phyloP scores from a whole-genome alignment of 2,113 vertebrate species.

The Vimba vimba region DNA sequence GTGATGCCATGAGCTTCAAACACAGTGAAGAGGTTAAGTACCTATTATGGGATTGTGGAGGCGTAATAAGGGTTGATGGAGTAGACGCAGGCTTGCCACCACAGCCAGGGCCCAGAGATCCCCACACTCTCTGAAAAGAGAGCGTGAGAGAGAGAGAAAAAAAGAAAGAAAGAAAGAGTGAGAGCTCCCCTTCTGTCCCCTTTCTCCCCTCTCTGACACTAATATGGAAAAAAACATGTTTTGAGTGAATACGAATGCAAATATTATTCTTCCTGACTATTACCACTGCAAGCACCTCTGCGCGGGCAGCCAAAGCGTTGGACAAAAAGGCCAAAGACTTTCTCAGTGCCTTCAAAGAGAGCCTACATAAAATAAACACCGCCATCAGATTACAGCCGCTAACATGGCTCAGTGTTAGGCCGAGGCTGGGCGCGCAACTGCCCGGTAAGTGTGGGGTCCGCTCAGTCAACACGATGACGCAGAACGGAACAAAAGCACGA shows the following conservation, averaged over 20 bases:
- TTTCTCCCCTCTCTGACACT: conserved; percentile 73
- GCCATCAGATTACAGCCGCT: conserved; percentile 82
- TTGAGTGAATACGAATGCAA: conserved; percentile 81
- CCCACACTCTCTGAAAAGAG: conserved; percentile 40
- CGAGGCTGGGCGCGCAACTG: conserved; percentile 67
- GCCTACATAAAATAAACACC: conserved; percentile 84
- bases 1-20: conserved; percentile 28
- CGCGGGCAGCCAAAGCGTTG: conserved; percentile 76
- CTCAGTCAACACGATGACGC: conserved; percentile 84
- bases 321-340: conserved; percentile 85
- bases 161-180: conserved; percentile 41
- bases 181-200: conserved; percentile 58
- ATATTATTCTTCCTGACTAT: conserved; percentile 85
- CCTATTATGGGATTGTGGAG: conserved; percentile 52
- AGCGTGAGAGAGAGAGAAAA: conserved; percentile 56
- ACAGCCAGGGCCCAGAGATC: conserved; percentile 41
- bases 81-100: conserved; percentile 32
- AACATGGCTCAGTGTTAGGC: conserved; percentile 75
- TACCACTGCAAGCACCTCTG: conserved; percentile 80
- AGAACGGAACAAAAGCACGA: conserved; percentile 84
- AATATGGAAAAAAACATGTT: conserved; percentile 83
- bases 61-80: conserved; percentile 55
- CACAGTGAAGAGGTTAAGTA: conserved; percentile 53
- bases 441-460: conserved; percentile 82
- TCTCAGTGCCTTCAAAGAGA: conserved; percentile 80